Percentiles rank a stretch among this genome's conserved stretches.
Conservation (phyloP, 2,888 invertebrate species). For the Heteromurus nitidus region DNA sequence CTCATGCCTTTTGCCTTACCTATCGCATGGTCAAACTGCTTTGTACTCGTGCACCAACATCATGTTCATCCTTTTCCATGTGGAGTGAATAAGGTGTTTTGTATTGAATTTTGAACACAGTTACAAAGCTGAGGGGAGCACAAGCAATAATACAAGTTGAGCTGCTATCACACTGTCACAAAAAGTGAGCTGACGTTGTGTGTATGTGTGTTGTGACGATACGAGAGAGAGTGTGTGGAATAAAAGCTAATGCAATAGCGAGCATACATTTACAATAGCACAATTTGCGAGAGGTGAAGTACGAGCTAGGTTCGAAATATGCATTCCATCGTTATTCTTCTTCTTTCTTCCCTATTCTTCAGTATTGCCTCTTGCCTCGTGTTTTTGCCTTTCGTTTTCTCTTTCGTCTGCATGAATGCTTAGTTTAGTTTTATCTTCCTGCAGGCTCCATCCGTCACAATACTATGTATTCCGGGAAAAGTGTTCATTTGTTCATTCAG, state of each 20-base stretch:
- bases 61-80: neutral
- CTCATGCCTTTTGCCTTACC: no score
- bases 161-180: neutral
- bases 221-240: no score
- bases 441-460: neutral
- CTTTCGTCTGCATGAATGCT: neutral
- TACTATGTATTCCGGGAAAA: neutral
- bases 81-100: neutral
- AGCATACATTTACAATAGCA: no score
- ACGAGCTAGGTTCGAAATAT: neutral
- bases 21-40: no score
- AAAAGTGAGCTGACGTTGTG: no score
- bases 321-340: neutral
- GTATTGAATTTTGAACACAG: neutral
- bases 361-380: neutral
- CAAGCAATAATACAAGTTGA: neutral
- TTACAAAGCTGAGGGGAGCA: neutral
- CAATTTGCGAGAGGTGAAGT: neutral
- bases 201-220: no score
- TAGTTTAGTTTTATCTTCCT: constrained; percentile 14
- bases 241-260: no score
- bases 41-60: no score
- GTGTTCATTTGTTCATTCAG: constrained; percentile 17
- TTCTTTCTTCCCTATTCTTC: neutral
- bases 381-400: neutral